Evolutionary conservation across 2,797 vertebrate genomes (phyloP).

Genomic region (Myioborus miniatus): DNA sequence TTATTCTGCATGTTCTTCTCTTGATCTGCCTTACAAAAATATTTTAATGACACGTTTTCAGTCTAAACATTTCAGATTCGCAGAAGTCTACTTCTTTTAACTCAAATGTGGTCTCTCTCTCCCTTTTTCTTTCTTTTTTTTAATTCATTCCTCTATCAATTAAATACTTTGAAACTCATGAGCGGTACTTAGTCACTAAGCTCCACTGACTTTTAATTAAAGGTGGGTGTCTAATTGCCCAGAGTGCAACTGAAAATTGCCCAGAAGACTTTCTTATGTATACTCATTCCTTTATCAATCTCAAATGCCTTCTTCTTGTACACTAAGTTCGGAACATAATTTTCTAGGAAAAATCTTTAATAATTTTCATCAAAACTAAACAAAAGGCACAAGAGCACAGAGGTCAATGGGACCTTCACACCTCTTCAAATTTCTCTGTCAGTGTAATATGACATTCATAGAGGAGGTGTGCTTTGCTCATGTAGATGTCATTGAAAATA

Average conservation of each 20-base stretch:
- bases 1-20: background rate
- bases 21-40: background rate
- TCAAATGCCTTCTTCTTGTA: background rate
- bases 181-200: background rate
- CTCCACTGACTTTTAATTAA: slow-evolving; percentile 8
- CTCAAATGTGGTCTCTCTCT: background rate
- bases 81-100: background rate
- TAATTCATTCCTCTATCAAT: background rate
- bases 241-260: background rate
- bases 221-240: background rate
- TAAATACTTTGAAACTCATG: background rate
- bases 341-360: background rate
- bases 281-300: background rate
- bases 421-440: background rate
- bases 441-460: background rate
- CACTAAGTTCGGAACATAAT: background rate
- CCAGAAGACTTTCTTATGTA: background rate
- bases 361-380: background rate
- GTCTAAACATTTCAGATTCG: background rate
- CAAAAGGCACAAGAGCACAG: background rate
- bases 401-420: background rate
- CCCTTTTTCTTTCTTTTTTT: background rate
- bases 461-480: background rate
- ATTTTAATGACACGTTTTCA: background rate
- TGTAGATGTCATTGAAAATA: background rate